Conservation (phyloP, 2,888 invertebrate species). For the Eulithis testata region DNA sequence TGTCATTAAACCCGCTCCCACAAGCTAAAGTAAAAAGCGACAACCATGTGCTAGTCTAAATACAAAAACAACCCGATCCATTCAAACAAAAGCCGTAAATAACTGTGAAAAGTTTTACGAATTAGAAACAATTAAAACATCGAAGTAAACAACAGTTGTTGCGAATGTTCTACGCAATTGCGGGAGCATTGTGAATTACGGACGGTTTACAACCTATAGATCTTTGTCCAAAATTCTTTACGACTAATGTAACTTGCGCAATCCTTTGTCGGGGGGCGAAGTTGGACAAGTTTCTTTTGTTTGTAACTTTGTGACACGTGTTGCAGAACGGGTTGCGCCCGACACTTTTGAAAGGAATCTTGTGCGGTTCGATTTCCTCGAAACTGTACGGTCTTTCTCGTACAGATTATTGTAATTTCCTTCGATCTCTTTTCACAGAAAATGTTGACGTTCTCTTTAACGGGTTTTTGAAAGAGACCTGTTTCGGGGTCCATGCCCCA, state of each 20-base stretch:
- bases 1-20: conserved; percentile 60
- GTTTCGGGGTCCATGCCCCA: conserved; percentile 50
- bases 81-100: conserved; percentile 78
- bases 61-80: conserved; percentile 60
- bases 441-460: conserved; percentile 47
- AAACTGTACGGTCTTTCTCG: conserved; percentile 60
- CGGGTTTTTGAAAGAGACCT: conserved; percentile 50
- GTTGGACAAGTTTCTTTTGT: conserved; percentile 79
- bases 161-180: conserved; percentile 80
- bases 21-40: conserved; percentile 59
- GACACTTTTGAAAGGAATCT: conserved; percentile 74
- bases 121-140: conserved; percentile 83
- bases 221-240: conserved; percentile 83
- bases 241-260: conserved; percentile 82
- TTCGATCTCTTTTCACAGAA: conserved; percentile 52
- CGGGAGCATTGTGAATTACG: conserved; percentile 80
- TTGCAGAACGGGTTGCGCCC: conserved; percentile 80
- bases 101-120: conserved; percentile 78
- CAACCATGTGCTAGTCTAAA: conserved; percentile 57
- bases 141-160: conserved; percentile 83
- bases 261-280: conserved; percentile 76
- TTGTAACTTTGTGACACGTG: conserved; percentile 82
- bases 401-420: conserved; percentile 59
- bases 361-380: conserved; percentile 68
- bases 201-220: conserved; percentile 80